A percentile compares a stretch with the other conserved stretches of the same genome.
Evolutionary conservation across 2,888 invertebrate genomes (phyloP).

Genomic region (Drosophila subsilvestris): DNA sequence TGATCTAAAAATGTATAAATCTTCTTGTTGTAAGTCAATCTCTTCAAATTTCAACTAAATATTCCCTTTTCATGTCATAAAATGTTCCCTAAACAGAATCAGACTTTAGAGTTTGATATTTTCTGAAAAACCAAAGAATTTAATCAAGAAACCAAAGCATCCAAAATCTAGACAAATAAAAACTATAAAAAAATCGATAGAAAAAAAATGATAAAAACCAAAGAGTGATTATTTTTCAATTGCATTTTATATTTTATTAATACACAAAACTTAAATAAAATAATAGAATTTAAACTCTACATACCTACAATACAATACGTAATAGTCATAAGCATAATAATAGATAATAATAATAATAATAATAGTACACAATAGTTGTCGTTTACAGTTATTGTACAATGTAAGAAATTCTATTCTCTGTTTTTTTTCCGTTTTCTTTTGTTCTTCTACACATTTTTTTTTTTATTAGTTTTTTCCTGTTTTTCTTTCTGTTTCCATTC

Average conservation of each 20-base stretch:
- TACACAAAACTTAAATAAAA: slow-evolving; percentile 82
- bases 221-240: slow-evolving; percentile 68
- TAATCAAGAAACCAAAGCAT: background rate
- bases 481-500: slow-evolving; percentile 1
- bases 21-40: slow-evolving; percentile 2
- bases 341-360: slow-evolving; percentile 78
- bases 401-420: slow-evolving; percentile 57
- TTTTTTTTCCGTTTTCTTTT: slow-evolving; percentile 27
- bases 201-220: slow-evolving; percentile 17
- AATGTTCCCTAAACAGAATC: slow-evolving; percentile 68
- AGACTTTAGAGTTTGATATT: slow-evolving; percentile 59
- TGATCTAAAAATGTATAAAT: background rate
- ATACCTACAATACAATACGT: slow-evolving; percentile 83
- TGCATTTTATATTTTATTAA: slow-evolving; percentile 79
- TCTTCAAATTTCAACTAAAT: slow-evolving; percentile 16
- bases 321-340: slow-evolving; percentile 76
- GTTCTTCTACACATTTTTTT: slow-evolving; percentile 42
- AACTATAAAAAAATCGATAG: background rate
- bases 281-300: slow-evolving; percentile 81
- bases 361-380: slow-evolving; percentile 79
- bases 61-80: slow-evolving; percentile 21
- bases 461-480: background rate
- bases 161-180: background rate
- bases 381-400: slow-evolving; percentile 78
- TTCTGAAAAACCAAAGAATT: slow-evolving; percentile 16